Conservation (phyloP, 1,140 invertebrate species). For the Diachasmimorpha longicaudata region DNA sequence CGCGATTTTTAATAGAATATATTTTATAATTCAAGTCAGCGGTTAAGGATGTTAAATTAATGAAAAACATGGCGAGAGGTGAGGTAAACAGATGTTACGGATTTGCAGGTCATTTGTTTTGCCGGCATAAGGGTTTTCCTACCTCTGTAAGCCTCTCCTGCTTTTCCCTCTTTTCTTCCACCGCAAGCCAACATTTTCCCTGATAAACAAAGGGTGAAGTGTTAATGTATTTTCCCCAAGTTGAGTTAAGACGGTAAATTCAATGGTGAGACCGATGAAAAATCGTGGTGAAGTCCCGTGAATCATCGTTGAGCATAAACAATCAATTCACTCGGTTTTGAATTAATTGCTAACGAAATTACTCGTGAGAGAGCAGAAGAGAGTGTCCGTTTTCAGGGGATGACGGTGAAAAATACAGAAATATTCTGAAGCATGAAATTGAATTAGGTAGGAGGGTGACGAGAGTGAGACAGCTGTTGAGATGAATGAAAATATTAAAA, state of each 20-base stretch:
- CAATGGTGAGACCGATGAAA: not conserved
- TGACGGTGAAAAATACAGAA: constrained; percentile 14
- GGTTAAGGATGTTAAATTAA: constrained; percentile 38
- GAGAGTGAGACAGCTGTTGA: constrained; percentile 16
- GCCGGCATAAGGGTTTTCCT: constrained; percentile 18
- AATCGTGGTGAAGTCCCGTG: not conserved
- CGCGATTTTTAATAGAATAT: not conserved
- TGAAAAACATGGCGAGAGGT: constrained; percentile 17
- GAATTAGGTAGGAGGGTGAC: constrained; percentile 18
- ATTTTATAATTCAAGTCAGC: constrained; percentile 16
- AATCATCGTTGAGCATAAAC: not conserved
- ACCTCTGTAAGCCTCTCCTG: constrained; percentile 19
- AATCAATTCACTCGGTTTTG: not conserved
- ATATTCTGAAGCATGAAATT: constrained; percentile 23
- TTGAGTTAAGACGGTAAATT: constrained; percentile 11
- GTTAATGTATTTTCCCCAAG: constrained; percentile 39
- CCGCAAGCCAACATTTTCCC: not conserved
- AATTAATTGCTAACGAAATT: not conserved
- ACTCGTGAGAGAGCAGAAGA: not conserved
- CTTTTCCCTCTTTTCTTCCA: constrained; percentile 26
- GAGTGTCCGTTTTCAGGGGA: constrained; percentile 17
- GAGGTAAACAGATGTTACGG: constrained; percentile 37
- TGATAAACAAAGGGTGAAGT: constrained; percentile 39
- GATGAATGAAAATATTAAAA: not conserved
- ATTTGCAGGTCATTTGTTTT: constrained; percentile 35